Evolutionary conservation across 1,140 invertebrate genomes (phyloP).

Genomic region (Caenorhabditis elegans): DNA sequence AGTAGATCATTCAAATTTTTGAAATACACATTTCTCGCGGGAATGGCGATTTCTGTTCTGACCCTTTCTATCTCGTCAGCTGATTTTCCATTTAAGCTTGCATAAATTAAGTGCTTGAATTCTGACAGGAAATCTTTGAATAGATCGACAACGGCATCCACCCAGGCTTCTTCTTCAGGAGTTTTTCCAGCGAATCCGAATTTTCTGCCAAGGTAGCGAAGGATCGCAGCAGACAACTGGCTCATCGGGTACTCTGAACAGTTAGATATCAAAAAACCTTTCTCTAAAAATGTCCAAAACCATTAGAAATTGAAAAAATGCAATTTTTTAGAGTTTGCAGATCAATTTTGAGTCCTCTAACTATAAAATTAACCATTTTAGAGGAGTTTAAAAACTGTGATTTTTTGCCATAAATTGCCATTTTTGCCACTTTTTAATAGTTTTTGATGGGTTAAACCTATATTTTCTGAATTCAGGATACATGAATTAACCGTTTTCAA

Average conservation of each 20-base stretch:
- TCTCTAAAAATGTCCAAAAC: constrained; percentile 36
- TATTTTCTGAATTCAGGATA: too few relatives aligned
- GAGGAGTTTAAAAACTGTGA: too few relatives aligned
- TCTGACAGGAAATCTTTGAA: constrained; percentile 36
- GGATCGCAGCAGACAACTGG: constrained; percentile 39
- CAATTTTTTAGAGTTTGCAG: too few relatives aligned
- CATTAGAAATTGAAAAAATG: constrained; percentile 39
- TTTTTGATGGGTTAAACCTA: too few relatives aligned
- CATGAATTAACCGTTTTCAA: too few relatives aligned
- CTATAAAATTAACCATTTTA: too few relatives aligned
- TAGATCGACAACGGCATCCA: constrained; percentile 39
- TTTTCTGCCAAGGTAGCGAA: constrained; percentile 38
- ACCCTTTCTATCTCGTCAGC: background rate
- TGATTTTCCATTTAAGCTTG: background rate
- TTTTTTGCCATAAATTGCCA: too few relatives aligned
- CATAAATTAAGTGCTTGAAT: background rate
- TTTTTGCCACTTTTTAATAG: too few relatives aligned
- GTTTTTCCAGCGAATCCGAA: constrained; percentile 45
- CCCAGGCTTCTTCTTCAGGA: constrained; percentile 40
- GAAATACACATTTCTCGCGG: background rate
- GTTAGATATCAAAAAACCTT: too few relatives aligned
- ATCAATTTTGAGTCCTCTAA: too few relatives aligned
- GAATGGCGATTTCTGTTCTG: background rate
- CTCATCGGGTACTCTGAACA: too few relatives aligned
- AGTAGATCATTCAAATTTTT: background rate